Conservation (phyloP, 2,797 vertebrate genomes). For the Muraenolepis orangiensis region DNA sequence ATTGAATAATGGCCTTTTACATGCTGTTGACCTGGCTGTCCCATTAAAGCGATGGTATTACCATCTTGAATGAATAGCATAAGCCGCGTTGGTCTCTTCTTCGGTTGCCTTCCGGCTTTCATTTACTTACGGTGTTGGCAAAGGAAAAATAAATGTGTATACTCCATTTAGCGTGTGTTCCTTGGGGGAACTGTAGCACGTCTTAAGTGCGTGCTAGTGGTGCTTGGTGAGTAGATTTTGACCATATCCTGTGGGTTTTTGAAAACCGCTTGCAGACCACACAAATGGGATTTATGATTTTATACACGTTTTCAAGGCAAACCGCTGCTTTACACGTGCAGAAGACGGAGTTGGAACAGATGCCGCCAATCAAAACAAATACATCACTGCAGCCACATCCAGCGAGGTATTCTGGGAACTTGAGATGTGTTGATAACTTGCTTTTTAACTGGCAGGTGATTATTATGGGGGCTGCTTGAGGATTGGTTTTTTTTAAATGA, state of each 20-base stretch:
- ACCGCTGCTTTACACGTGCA: conserved; percentile 2
- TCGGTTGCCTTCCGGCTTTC: background rate
- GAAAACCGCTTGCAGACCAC: background rate
- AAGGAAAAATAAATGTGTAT: background rate
- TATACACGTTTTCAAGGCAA: background rate
- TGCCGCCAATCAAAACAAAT: conserved; percentile 7
- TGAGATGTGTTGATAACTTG: background rate
- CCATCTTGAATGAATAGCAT: conserved; percentile 50
- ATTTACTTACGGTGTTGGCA: background rate
- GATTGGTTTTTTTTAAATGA: background rate
- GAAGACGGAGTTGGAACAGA: background rate
- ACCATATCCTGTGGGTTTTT: background rate
- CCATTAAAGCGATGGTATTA: conserved; percentile 73
- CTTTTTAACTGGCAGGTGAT: background rate
- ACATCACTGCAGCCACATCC: background rate
- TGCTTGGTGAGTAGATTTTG: background rate
- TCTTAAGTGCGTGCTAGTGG: background rate
- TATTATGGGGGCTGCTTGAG: background rate
- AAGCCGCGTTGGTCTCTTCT: conserved; percentile 27
- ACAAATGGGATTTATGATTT: conserved; percentile 2
- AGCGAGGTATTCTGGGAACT: background rate
- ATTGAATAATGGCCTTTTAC: conserved; percentile 72
- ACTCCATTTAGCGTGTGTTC: background rate
- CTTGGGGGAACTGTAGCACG: background rate
- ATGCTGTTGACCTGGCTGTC: conserved; percentile 66